Evolutionary conservation across 2,797 vertebrate genomes (phyloP).

Genomic region (Tenualosa thibaudeaui): DNA sequence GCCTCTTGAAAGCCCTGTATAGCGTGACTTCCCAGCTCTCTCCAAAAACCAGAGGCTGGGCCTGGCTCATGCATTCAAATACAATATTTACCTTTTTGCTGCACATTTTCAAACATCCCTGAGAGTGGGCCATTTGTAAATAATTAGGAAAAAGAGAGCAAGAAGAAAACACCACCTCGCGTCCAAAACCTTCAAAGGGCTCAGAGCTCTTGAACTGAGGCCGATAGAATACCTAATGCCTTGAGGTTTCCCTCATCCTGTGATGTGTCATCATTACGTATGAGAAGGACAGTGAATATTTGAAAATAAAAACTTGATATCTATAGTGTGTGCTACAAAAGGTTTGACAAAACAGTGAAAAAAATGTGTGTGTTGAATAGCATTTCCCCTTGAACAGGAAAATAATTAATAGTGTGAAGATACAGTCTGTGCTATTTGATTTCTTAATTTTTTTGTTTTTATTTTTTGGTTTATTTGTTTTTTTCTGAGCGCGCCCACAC

Average conservation of each 20-base stretch:
- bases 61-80: conserved; percentile 68
- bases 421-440: too few species aligned
- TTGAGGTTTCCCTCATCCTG: not conserved
- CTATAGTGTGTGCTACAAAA: not conserved
- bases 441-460: too few species aligned
- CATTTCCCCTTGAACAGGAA: not conserved
- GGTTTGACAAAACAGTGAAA: too few species aligned
- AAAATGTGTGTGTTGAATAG: not conserved
- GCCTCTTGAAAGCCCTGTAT: conserved; percentile 56
- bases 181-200: conserved; percentile 26
- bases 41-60: conserved; percentile 28
- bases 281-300: not conserved
- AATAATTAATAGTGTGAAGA: not conserved
- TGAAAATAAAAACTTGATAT: not conserved
- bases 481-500: not conserved
- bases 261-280: not conserved
- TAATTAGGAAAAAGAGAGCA: conserved; percentile 62
- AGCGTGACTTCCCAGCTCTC: conserved; percentile 64
- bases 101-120: conserved; percentile 68
- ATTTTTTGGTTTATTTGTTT: too few species aligned
- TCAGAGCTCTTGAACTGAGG: not conserved
- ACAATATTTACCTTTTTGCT: conserved; percentile 72
- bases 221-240: not conserved
- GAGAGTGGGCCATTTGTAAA: conserved; percentile 59
- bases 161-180: conserved; percentile 40